Percentiles rank a stretch among this genome's conserved stretches.
These are phyloP conservation scores for Myiagra hebetior DNA, from an alignment of 2,113 vertebrate species.

Conservation along the genomic window DNA sequence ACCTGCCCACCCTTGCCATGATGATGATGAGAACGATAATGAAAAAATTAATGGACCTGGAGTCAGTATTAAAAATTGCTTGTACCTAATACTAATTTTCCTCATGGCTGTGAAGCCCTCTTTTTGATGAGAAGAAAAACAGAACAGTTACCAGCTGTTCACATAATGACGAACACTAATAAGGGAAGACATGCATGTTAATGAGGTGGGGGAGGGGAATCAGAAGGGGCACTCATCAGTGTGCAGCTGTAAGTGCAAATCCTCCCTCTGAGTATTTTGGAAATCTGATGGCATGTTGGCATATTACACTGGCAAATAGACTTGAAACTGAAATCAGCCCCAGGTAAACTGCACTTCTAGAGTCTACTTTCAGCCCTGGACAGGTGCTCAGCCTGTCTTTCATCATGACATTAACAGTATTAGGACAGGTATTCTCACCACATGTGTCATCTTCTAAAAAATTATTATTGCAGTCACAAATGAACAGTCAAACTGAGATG, in stretches of 20 bases:
- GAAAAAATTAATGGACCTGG: constrained; percentile 50
- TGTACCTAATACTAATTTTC: constrained; percentile 33
- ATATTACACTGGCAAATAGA: background rate
- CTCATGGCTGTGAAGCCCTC: background rate
- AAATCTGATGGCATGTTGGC: background rate
- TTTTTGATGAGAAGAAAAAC: constrained; percentile 29
- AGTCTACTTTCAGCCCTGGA: background rate
- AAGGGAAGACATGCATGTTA: constrained; percentile 34
- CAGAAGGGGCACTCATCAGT: background rate
- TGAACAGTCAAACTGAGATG: background rate
- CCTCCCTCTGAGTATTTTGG: background rate
- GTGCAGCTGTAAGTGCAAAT: constrained; percentile 2
- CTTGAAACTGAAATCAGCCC: background rate
- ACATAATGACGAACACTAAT: constrained; percentile 38
- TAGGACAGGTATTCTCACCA: background rate
- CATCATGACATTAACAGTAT: background rate
- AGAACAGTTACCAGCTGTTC: constrained; percentile 60
- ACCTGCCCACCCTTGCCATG: constrained; percentile 21
- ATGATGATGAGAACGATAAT: background rate
- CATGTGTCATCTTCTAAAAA: background rate
- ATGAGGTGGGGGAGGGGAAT: constrained; percentile 27
- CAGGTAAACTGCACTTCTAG: background rate
- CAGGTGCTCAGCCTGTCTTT: background rate
- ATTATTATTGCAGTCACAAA: constrained; percentile 31
- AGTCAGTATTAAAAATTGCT: constrained; percentile 45